Evolutionary conservation across 2,888 invertebrate species (phyloP).

Genomic region (Aphodius sticticus): DNA sequence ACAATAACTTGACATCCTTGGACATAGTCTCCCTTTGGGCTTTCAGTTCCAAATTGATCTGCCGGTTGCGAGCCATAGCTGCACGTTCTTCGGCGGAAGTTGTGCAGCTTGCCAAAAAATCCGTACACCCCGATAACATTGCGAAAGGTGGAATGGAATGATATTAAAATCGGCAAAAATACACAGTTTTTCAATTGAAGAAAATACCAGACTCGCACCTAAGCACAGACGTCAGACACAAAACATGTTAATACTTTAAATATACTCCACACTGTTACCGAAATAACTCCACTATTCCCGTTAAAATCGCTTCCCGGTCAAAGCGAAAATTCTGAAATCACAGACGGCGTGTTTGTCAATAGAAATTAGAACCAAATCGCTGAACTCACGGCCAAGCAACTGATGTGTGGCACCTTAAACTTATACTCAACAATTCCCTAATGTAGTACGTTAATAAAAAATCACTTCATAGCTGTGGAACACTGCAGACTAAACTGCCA

Average conservation of each 20-base stretch:
- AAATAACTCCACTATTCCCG: conserved; percentile 21
- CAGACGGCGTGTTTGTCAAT: no score
- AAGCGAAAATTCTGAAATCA: neutral
- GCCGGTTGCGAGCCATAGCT: conserved; percentile 96
- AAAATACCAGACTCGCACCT: neutral
- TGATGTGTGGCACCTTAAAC: no score
- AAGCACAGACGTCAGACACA: conserved; percentile 16
- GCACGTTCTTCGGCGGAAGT: conserved; percentile 99
- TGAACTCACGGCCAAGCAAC: no score
- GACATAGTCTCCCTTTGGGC: conserved; percentile 98
- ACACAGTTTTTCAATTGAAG: conserved; percentile 9
- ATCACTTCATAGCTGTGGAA: neutral
- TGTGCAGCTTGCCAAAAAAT: conserved; percentile 88
- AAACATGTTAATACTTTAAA: conserved; percentile 32
- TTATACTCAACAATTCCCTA: no score
- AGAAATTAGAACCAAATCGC: no score
- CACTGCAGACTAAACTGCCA: neutral
- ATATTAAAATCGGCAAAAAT: neutral
- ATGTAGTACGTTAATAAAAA: no score
- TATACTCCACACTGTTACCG: conserved; percentile 21
- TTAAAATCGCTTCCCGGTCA: neutral
- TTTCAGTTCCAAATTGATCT: conserved; percentile 97
- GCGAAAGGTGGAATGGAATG: conserved; percentile 9
- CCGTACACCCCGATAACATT: conserved; percentile 52
- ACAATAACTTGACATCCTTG: conserved; percentile 97